Conservation (phyloP, 2,113 vertebrate species). For the Tylochromis polylepis region DNA sequence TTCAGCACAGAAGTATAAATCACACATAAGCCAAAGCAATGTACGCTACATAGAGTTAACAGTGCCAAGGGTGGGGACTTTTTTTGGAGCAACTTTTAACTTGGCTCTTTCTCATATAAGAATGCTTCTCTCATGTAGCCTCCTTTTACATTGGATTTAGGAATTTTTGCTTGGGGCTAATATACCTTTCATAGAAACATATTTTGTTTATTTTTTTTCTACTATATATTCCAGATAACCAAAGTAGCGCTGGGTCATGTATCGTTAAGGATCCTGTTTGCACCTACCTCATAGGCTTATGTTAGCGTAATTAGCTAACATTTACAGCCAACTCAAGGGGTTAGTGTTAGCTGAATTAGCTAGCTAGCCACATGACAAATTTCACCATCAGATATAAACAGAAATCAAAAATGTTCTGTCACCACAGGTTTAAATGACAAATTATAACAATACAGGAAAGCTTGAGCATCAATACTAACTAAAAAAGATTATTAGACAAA, state of each 20-base stretch:
- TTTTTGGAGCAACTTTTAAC: neutral
- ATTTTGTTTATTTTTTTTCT: accelerated
- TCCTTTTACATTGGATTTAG: neutral
- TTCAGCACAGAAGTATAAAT: neutral
- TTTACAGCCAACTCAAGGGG: neutral
- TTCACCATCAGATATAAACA: neutral
- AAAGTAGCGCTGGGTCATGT: too few species aligned
- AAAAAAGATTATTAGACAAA: neutral
- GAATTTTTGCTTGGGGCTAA: neutral
- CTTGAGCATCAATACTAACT: neutral
- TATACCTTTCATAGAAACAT: neutral
- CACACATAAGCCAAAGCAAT: neutral
- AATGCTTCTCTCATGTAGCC: neutral
- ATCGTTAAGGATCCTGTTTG: neutral
- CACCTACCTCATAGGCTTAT: neutral
- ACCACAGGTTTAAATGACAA: neutral
- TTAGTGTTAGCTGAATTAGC: neutral
- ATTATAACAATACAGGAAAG: neutral
- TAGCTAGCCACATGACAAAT: neutral
- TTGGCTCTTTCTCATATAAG: neutral
- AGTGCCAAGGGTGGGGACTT: neutral
- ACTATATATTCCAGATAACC: neutral
- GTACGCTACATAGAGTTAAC: neutral
- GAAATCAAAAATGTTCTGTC: neutral
- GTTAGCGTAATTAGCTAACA: neutral